phyloP scores from a whole-genome alignment of 2,888 invertebrate species.

The Geotrupes spiniger region DNA sequence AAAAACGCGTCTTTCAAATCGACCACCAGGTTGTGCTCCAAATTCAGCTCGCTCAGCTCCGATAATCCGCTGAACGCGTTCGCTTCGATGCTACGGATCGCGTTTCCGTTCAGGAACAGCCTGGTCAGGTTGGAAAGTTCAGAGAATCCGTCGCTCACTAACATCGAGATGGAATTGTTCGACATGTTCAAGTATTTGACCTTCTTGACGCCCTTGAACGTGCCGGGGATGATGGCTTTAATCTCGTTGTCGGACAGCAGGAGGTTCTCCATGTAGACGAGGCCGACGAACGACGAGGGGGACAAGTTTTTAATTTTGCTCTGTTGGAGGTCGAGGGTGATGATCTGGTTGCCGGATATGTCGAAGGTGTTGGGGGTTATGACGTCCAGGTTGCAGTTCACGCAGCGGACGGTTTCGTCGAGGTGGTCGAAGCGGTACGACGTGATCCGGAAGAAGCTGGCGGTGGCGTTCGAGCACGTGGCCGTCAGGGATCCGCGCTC shows the following conservation, averaged over 20 bases:
- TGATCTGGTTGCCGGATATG: constrained; percentile 46
- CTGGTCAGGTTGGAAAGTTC: constrained; percentile 39
- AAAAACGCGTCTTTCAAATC: constrained; percentile 29
- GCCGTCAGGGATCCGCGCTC: constrained; percentile 48
- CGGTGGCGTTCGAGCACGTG: constrained; percentile 45
- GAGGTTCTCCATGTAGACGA: constrained; percentile 42
- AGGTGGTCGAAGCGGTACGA: constrained; percentile 46
- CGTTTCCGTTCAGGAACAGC: constrained; percentile 38
- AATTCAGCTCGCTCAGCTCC: constrained; percentile 36
- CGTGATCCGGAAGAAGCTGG: constrained; percentile 42
- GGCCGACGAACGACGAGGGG: constrained; percentile 43
- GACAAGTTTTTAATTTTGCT: constrained; percentile 38
- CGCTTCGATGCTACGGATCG: constrained; percentile 35
- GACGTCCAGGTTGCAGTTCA: constrained; percentile 39
- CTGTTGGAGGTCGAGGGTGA: constrained; percentile 37
- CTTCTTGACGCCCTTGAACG: constrained; percentile 45
- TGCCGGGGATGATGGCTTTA: constrained; percentile 38
- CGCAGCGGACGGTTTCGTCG: constrained; percentile 45
- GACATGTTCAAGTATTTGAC: constrained; percentile 39
- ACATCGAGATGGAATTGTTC: constrained; percentile 39
- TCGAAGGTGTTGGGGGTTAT: constrained; percentile 44
- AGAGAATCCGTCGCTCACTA: constrained; percentile 41
- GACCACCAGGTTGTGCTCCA: constrained; percentile 38
- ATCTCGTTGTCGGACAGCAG: constrained; percentile 41
- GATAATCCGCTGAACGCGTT: constrained; percentile 40